Base-by-base conservation (phyloP, 1,140 invertebrate species). In the Phortica variegata region DNA sequence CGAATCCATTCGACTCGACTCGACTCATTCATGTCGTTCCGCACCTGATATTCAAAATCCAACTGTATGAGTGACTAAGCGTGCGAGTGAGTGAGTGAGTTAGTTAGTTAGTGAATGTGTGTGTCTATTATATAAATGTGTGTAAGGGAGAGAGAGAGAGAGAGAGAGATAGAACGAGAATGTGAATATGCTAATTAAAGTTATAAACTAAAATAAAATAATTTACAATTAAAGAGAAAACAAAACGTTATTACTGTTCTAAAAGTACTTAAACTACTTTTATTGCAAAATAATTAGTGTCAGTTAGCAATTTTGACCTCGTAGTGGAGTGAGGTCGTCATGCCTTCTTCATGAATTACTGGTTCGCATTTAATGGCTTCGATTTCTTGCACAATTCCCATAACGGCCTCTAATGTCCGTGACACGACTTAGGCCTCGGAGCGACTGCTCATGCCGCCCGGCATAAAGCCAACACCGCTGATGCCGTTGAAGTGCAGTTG, bases 391-490 rank as follows among this genome's bases (percentile, higher is more conserved):
- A 26, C 23, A 10, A 26, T 26, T 26, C 23, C 23, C 23, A 26
- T 26, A 6, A 26, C 5, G 23, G 23, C 23, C 23, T 26, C 10
- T 6, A 26, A 26, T 26, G 5, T 26, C 10, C 23, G 10, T 26
- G 5, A 12, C 18, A 19, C 13, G n/a, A 18, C n/a, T 51, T 66
- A 66, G 32, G 63, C 68, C 18, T 45, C 58, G 33, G 63, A 52
- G 34, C 66, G 61, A 15, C 79, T n/a, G n/a, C n/a, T n/a, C n/a
- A n/a, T n/a, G n/a, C n/a, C 68, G 76, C 80, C 78, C 19, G 80
- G 76, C 16, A 83, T 81, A 38, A 82, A 77, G 62, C 82, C 81
- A 34, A 79, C 78, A 40, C 63, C 77, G 31, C 55, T 61, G 31
- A 73, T 72, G 33, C 53, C 56, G 42, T 62, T 74, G 54, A 31